Conservation (phyloP, 2,797 vertebrate genomes). For the Chloroceryle inda region DNA sequence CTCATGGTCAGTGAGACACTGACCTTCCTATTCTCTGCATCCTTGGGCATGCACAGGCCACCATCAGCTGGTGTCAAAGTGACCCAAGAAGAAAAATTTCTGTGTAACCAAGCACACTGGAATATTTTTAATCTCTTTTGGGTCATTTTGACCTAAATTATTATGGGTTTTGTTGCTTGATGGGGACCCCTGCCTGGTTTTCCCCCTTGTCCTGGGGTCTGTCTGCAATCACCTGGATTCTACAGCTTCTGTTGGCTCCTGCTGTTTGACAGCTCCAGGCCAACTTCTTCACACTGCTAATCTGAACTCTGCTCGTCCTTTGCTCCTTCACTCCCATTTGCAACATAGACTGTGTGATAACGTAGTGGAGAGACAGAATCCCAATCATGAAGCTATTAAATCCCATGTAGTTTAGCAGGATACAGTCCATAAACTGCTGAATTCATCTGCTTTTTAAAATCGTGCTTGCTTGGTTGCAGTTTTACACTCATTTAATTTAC, state of each 20-base stretch:
- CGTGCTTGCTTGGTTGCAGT: neutral
- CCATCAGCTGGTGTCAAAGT: neutral
- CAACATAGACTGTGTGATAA: neutral
- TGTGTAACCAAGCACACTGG: neutral
- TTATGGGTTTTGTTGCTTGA: neutral
- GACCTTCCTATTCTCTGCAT: neutral
- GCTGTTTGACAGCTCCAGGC: neutral
- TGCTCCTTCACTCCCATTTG: rapidly evolving
- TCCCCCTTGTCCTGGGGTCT: neutral
- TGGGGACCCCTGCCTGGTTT: neutral
- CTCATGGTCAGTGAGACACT: neutral
- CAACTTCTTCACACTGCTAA: neutral
- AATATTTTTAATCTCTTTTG: neutral
- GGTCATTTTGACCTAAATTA: conserved; percentile 34
- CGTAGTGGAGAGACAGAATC: neutral
- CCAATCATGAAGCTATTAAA: neutral
- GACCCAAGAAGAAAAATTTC: neutral
- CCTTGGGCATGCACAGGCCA: rapidly evolving
- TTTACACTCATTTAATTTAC: neutral
- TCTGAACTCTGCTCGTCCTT: neutral
- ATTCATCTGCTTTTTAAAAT: neutral
- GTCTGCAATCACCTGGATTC: neutral
- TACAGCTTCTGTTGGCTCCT: neutral
- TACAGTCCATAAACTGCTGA: neutral
- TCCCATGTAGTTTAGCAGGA: neutral